phyloP scores from a whole-genome alignment of 1,140 invertebrate genomes.

The Aphaenogaster floridana region DNA sequence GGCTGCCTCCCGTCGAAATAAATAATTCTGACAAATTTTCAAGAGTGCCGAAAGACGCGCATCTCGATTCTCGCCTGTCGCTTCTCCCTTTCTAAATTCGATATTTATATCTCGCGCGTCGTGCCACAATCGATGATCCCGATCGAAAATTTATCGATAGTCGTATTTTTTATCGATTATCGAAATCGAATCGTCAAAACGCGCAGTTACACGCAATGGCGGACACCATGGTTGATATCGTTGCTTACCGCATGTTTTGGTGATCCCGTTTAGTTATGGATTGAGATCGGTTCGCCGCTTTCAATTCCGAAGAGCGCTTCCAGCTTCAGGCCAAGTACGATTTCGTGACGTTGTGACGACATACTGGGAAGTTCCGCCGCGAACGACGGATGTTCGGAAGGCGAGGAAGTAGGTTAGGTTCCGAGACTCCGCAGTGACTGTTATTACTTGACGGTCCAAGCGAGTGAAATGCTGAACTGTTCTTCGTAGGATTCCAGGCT shows the following conservation, averaged over 20 bases:
- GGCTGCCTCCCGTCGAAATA: not conserved
- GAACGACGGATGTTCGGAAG: not conserved
- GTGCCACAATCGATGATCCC: not conserved
- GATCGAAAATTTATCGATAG: not conserved
- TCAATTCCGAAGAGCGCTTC: not conserved
- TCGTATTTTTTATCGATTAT: no score
- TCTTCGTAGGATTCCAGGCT: not conserved
- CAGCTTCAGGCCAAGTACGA: not conserved
- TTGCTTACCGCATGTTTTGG: constrained; percentile 9
- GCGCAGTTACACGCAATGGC: constrained; percentile 22
- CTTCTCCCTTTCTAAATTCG: not conserved
- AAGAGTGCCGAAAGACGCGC: not conserved
- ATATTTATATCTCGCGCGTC: not conserved
- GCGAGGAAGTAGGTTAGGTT: constrained; percentile 28
- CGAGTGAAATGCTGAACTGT: constrained; percentile 3
- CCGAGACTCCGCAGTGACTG: not conserved
- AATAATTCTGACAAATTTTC: not conserved
- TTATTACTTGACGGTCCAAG: not conserved
- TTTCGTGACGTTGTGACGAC: not conserved
- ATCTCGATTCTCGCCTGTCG: not conserved
- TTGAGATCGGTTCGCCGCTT: not conserved
- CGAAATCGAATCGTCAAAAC: not conserved
- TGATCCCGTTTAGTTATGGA: not conserved
- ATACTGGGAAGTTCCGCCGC: not conserved
- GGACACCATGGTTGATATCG: not conserved